These are phyloP conservation scores for Aradophagus sp. DNA, from an alignment of 1,140 invertebrate genomes.

Conservation along the genomic window DNA sequence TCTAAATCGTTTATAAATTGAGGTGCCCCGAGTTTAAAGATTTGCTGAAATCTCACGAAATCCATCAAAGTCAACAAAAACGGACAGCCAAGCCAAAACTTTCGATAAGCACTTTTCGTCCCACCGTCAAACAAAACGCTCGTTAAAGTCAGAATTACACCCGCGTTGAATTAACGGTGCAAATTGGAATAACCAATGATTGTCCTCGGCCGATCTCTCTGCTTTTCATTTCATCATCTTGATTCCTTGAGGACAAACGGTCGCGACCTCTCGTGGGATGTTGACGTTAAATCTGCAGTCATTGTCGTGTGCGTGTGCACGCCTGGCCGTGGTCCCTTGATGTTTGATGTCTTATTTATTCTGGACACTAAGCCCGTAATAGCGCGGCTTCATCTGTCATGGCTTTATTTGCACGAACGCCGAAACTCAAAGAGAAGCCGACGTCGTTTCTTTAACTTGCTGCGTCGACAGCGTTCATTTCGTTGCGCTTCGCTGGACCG, in stretches of 20 bases:
- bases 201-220: too few relatives aligned
- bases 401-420: slow-evolving; percentile 66
- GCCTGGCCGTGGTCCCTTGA: slow-evolving; percentile 58
- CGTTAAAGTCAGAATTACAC: too few relatives aligned
- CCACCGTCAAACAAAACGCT: too few relatives aligned
- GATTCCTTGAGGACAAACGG: slow-evolving; percentile 7
- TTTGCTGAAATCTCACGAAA: too few relatives aligned
- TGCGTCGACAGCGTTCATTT: slow-evolving; percentile 45
- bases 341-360: slow-evolving; percentile 72
- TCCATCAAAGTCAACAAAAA: too few relatives aligned
- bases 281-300: slow-evolving; percentile 46
- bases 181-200: too few relatives aligned
- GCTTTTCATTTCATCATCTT: too few relatives aligned
- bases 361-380: slow-evolving; percentile 28
- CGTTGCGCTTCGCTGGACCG: slow-evolving; percentile 3
- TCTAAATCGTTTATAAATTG: too few relatives aligned
- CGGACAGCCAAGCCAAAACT: too few relatives aligned
- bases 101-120: too few relatives aligned
- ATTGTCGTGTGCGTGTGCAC: slow-evolving; percentile 55
- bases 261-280: slow-evolving; percentile 19
- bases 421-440: slow-evolving; percentile 47
- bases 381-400: slow-evolving; percentile 58
- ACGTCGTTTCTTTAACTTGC: slow-evolving; percentile 42
- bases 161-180: too few relatives aligned
- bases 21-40: too few relatives aligned